Evolutionary conservation across 2,888 invertebrate species (phyloP).

Genomic region (Eristalinus aeneus): DNA sequence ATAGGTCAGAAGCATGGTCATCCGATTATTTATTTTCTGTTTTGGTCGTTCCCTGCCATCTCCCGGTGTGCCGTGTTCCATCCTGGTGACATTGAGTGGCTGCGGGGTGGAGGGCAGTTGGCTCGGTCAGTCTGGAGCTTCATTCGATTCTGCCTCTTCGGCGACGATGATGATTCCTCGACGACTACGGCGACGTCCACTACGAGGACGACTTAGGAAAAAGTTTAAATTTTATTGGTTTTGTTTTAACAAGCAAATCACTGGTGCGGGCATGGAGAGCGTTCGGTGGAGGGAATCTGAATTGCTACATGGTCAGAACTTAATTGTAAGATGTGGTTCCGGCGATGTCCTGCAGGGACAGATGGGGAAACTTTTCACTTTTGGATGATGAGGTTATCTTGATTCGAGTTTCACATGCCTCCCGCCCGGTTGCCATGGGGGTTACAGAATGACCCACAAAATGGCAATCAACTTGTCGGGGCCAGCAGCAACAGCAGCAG

Average conservation of each 20-base stretch:
- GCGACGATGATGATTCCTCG: not conserved
- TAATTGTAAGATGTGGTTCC: slow-evolving; percentile 60
- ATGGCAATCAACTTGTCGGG: slow-evolving; percentile 34
- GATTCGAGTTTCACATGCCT: not conserved
- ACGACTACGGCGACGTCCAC: not conserved
- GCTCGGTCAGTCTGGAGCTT: slow-evolving; percentile 31
- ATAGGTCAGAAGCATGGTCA: slow-evolving; percentile 51
- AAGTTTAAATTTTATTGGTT: slow-evolving; percentile 65
- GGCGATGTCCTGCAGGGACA: slow-evolving; percentile 39
- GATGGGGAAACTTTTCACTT: slow-evolving; percentile 53
- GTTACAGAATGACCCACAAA: slow-evolving; percentile 33
- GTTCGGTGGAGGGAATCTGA: not conserved
- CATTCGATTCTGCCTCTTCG: slow-evolving; percentile 12
- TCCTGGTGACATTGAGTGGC: slow-evolving; percentile 29
- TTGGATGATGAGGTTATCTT: slow-evolving; percentile 57
- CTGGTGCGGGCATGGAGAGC: not conserved
- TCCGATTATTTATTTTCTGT: slow-evolving; percentile 23
- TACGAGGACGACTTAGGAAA: not conserved
- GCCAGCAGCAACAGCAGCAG: too few relatives aligned
- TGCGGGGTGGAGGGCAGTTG: not conserved
- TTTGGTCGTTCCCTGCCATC: not conserved
- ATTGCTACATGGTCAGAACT: slow-evolving; percentile 34
- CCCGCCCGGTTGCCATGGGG: not conserved
- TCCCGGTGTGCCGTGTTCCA: not conserved
- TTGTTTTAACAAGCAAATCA: slow-evolving; percentile 68